Evolutionary conservation across 2,888 invertebrate species (phyloP).

Genomic region (Sialis lutaria): DNA sequence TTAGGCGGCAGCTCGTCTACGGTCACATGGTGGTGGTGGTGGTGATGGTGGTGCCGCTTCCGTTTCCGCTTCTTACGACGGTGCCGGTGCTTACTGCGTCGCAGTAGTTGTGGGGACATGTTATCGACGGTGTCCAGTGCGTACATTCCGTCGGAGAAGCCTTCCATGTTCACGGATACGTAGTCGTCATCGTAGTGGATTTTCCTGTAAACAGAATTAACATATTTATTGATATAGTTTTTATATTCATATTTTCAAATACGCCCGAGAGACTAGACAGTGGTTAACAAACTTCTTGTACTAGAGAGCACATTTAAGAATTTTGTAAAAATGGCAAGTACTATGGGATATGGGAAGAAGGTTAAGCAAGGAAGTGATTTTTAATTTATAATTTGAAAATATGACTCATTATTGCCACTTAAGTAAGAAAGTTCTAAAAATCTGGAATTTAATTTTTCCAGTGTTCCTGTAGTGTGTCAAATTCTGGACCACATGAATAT

Average conservation of each 20-base stretch:
- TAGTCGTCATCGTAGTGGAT: slow-evolving; percentile 31
- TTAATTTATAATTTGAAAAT: too few relatives aligned
- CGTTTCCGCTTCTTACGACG: slow-evolving; percentile 18
- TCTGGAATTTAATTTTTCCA: too few relatives aligned
- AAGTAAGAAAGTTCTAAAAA: too few relatives aligned
- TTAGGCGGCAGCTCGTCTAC: slow-evolving; percentile 11
- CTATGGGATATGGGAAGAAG: background rate
- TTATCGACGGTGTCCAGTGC: slow-evolving; percentile 15
- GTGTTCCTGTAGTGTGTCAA: too few relatives aligned
- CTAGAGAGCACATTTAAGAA: background rate
- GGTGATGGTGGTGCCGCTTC: slow-evolving; percentile 16
- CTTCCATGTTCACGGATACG: slow-evolving; percentile 31
- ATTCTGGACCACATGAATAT: too few relatives aligned
- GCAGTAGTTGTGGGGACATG: slow-evolving; percentile 10
- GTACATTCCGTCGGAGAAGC: slow-evolving; percentile 22
- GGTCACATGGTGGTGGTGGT: slow-evolving; percentile 14
- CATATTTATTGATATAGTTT: background rate
- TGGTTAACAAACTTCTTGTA: too few relatives aligned
- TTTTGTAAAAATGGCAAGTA: background rate
- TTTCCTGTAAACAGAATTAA: slow-evolving; percentile 18
- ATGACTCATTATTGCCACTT: too few relatives aligned
- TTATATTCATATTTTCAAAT: background rate
- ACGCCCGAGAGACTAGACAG: background rate
- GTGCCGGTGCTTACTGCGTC: slow-evolving; percentile 17
- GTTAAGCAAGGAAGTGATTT: background rate